Evolutionary conservation across 2,797 vertebrate species (phyloP).

Genomic region (Tangara arthus): DNA sequence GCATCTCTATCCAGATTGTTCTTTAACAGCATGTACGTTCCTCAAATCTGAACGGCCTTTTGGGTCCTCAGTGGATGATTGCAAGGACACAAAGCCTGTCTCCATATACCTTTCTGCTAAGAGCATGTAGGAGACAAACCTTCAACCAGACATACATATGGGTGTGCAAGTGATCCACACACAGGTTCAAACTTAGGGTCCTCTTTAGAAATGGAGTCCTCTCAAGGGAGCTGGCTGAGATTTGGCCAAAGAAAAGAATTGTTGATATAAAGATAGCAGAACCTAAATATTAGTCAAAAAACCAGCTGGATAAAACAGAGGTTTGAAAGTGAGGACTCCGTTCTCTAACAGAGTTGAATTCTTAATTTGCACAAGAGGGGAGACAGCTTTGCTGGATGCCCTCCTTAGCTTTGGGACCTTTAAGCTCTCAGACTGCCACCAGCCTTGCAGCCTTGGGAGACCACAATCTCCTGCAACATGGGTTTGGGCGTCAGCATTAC

Average conservation of each 20-base stretch:
- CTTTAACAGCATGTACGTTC: not conserved
- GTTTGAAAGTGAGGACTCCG: not conserved
- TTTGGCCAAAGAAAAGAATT: not conserved
- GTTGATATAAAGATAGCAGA: not conserved
- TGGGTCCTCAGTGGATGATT: not conserved
- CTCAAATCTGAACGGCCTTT: not conserved
- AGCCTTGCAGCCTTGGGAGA: not conserved
- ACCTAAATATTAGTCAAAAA: not conserved
- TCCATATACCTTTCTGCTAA: not conserved
- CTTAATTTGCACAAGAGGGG: not conserved
- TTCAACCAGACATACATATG: accelerated
- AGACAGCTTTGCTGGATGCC: not conserved
- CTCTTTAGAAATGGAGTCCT: not conserved
- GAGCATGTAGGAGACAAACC: not conserved
- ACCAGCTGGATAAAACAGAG: not conserved
- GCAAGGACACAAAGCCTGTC: not conserved
- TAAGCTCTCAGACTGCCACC: not conserved
- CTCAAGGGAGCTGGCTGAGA: not conserved
- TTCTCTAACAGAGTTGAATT: not conserved
- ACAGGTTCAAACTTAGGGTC: not conserved
- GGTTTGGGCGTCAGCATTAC: not conserved
- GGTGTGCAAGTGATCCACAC: not conserved
- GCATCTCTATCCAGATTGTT: not conserved
- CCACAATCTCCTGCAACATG: not conserved
- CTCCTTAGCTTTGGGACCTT: not conserved